These are phyloP conservation scores for Odontamblyopus lacepedii DNA, from an alignment of 2,797 vertebrate genomes.

Conservation along the genomic window DNA sequence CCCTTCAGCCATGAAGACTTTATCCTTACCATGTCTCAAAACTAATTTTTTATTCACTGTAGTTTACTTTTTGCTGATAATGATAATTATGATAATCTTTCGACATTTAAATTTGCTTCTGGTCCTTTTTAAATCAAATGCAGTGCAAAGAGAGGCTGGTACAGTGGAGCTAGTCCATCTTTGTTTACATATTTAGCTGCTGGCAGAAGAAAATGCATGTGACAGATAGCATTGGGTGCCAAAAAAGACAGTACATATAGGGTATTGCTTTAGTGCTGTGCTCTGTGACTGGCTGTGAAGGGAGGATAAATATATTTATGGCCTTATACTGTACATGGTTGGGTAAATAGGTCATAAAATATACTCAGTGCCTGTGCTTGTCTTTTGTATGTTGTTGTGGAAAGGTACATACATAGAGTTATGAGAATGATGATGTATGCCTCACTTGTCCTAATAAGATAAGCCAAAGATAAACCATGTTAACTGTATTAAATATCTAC, in stretches of 20 bases:
- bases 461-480: not conserved
- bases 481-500: not conserved
- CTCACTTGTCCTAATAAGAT: not conserved
- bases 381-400: not conserved
- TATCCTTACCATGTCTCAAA: no score
- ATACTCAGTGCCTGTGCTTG: not conserved
- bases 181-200: conserved; percentile 14
- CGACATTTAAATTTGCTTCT: not conserved
- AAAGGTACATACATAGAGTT: conserved; percentile 3
- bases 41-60: no score
- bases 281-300: not conserved
- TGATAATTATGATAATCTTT: no score
- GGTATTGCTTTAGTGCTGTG: conserved; percentile 8
- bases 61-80: no score
- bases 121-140: not conserved
- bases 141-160: not conserved
- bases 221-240: conserved; percentile 14
- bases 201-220: not conserved
- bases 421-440: not conserved
- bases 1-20: not conserved
- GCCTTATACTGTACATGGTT: not conserved
- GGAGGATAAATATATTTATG: conserved; percentile 17
- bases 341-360: conserved; percentile 6
- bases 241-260: conserved; percentile 10
- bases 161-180: not conserved